Evolutionary conservation across 2,113 vertebrate species (phyloP).

Genomic region (Butorides virescens): DNA sequence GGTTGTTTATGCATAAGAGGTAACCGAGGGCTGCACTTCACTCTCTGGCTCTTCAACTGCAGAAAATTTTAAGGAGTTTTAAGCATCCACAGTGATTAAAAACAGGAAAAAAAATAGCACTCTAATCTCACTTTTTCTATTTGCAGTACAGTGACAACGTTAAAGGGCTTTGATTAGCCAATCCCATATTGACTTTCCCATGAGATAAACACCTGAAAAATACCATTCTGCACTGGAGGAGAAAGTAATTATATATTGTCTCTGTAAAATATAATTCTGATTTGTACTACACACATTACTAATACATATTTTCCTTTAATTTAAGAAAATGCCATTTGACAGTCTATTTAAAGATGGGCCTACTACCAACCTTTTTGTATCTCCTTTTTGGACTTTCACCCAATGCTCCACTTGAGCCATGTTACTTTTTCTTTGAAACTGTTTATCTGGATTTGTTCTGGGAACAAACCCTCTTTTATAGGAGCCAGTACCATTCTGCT

Average conservation of each 20-base stretch:
- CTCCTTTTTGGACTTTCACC: conserved; percentile 92
- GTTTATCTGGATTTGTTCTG: conserved; percentile 81
- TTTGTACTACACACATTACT: not conserved
- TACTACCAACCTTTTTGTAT: conserved; percentile 87
- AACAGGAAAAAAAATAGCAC: not conserved
- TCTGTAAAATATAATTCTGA: not conserved
- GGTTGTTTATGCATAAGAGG: not conserved
- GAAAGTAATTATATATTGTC: not conserved
- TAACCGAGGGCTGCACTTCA: not conserved
- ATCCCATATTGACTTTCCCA: not conserved
- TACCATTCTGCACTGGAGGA: not conserved
- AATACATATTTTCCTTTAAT: not conserved
- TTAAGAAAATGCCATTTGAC: not conserved
- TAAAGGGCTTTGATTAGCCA: not conserved
- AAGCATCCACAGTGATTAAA: not conserved
- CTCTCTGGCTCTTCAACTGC: not conserved
- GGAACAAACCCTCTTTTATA: conserved; percentile 82
- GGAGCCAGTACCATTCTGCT: conserved; percentile 86
- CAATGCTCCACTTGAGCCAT: conserved; percentile 93
- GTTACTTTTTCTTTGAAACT: conserved; percentile 87
- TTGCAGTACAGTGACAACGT: not conserved
- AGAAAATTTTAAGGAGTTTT: not conserved
- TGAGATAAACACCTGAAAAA: not conserved
- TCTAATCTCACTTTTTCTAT: not conserved
- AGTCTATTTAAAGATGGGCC: not conserved